Base-by-base conservation (phyloP, 1,140 invertebrate species). In the Drosophila suzukii region DNA sequence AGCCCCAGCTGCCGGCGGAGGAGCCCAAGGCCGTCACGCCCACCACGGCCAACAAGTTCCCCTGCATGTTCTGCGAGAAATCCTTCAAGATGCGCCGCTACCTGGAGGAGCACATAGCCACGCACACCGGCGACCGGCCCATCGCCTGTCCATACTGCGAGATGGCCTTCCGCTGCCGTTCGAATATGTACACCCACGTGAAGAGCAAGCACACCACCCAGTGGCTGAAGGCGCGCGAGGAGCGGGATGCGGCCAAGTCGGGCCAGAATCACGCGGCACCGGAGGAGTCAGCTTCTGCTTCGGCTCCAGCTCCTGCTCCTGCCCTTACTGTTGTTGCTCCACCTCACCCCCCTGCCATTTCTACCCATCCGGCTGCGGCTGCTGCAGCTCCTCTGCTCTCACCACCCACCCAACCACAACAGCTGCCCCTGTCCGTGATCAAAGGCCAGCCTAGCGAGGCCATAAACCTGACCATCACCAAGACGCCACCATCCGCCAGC, bases 131-230 rank as follows among this genome's bases (percentile, higher is more conserved):
- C 4, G 90, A 92, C 30, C 62, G 89, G 20, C 77, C 90, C 24
- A 91, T 92, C 53, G 59, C 80, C 2, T 93, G 92, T 66, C 83
- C 89, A 13, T 91, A 93, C 43, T 93, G 92, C 66, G 73, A 82
- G 12, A 92, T 81, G 50, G 78, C 83, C 3, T 92, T 92, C 27
- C 79, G 86, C 20, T 91, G 91, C 20, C 91, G 78, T 11, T 91
- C 91, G 41, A 93, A 93, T 32, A 92, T 93, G 92, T 91, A 91
- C 49, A 90, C 90, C n/a, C 92, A 93, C 36, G 82, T 91, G 0
- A 91, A 91, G 67, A 79, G 78, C 56, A 86, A 91, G 44, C 91
- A 91, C 49, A 84, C 63, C n/a, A 79, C 59, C 0, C 83, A 86
- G 43, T 86, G 83, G 83, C 71, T 75, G 7, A 86, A 86, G 47